Evolutionary conservation across 1,140 invertebrate species (phyloP).

Genomic region (Sipha flava): DNA sequence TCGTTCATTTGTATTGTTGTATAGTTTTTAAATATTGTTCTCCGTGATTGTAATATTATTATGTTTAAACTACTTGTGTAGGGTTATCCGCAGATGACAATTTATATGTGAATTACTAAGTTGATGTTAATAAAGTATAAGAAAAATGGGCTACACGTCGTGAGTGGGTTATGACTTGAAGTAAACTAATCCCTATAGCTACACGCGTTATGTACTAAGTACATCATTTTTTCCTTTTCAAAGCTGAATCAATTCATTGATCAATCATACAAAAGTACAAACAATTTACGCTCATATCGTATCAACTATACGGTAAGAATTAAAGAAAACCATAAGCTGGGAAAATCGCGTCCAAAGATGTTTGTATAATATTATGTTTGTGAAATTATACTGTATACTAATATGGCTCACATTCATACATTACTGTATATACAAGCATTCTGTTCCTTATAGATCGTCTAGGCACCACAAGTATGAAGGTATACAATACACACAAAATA

Average conservation of each 20-base stretch:
- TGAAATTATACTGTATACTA: too few relatives aligned
- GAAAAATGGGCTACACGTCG: not conserved
- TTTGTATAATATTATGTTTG: not conserved
- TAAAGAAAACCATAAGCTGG: too few relatives aligned
- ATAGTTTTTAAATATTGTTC: not conserved
- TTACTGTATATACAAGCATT: too few relatives aligned
- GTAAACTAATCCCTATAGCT: not conserved
- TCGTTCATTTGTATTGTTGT: not conserved
- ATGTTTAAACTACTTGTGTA: not conserved
- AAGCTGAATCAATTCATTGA: too few relatives aligned
- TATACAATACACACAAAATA: too few relatives aligned
- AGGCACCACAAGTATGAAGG: too few relatives aligned
- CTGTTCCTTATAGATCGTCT: too few relatives aligned
- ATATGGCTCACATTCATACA: not conserved
- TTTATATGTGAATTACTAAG: slow-evolving; percentile 1
- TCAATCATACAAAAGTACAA: too few relatives aligned
- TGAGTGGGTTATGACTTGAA: not conserved
- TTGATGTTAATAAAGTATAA: slow-evolving; percentile 20
- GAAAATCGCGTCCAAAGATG: too few relatives aligned
- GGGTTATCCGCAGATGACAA: not conserved
- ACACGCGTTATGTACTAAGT: not conserved
- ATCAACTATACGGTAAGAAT: too few relatives aligned
- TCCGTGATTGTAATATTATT: not conserved
- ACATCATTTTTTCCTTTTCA: too few relatives aligned
- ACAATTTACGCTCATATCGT: too few relatives aligned